These are phyloP conservation scores for Rhinopomastus cyanomelas DNA, from an alignment of 2,113 vertebrate species.

Conservation along the genomic window DNA sequence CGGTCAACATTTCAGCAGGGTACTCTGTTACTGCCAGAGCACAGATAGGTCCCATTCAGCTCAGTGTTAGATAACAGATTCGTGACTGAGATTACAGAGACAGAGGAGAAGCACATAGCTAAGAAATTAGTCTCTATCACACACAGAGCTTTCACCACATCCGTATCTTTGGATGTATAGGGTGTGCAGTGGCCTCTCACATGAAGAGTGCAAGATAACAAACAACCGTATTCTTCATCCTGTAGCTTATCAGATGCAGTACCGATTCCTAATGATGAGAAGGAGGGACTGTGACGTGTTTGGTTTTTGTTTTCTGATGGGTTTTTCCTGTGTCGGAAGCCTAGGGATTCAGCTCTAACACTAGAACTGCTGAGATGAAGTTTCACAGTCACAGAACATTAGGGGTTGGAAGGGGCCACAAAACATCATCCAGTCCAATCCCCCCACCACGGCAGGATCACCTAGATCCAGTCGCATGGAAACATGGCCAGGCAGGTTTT, in stretches of 20 bases:
- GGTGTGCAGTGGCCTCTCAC: not conserved
- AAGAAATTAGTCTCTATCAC: conserved; percentile 27
- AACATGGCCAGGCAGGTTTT: too few species aligned
- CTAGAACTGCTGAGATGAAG: not conserved
- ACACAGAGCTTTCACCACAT: not conserved
- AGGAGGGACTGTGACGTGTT: not conserved
- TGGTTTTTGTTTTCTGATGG: not conserved
- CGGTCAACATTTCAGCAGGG: not conserved
- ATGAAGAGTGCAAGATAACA: not conserved
- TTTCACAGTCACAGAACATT: too few species aligned
- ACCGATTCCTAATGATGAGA: not conserved
- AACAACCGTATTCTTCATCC: not conserved
- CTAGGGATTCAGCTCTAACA: not conserved
- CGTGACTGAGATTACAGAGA: not conserved
- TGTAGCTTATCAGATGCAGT: not conserved
- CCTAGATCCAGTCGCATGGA: too few species aligned
- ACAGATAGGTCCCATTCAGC: conserved; percentile 17
- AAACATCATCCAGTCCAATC: too few species aligned
- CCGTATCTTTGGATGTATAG: conserved; percentile 9
- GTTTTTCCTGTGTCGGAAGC: not conserved
- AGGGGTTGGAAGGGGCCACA: too few species aligned
- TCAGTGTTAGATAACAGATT: conserved; percentile 7
- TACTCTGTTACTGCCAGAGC: not conserved
- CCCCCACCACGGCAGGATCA: too few species aligned
- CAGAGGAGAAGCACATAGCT: not conserved